These are phyloP conservation scores for Caerostris darwini DNA, from an alignment of 1,140 invertebrate species.

Conservation along the genomic window DNA sequence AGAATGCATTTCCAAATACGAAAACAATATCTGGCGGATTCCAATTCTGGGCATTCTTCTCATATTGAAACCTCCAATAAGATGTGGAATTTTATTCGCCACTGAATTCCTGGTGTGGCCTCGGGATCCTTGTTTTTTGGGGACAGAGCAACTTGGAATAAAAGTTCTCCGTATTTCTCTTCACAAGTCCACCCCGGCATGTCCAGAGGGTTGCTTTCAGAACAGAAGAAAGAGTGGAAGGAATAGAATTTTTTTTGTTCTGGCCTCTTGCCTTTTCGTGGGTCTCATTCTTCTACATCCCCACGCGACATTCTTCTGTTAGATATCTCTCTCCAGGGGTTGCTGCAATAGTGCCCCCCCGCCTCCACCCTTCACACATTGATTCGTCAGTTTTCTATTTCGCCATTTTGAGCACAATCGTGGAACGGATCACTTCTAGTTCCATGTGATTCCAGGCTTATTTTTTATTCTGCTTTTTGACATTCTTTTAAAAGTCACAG, in stretches of 20 bases:
- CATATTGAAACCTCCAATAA: conserved; percentile 45
- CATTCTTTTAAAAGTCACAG: too few relatives aligned
- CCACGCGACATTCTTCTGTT: conserved; percentile 9
- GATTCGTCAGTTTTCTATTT: background rate
- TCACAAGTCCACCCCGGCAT: background rate
- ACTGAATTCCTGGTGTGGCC: background rate
- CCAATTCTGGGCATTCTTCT: conserved; percentile 47
- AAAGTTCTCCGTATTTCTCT: background rate
- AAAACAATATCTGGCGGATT: conserved; percentile 53
- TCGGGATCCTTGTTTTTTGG: conserved; percentile 16
- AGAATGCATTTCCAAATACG: conserved; percentile 19
- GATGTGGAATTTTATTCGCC: conserved; percentile 44
- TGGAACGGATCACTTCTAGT: background rate
- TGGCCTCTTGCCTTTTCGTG: background rate
- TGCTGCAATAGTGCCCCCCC: background rate
- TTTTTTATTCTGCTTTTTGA: too few relatives aligned
- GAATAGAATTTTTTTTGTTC: background rate
- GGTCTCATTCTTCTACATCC: background rate
- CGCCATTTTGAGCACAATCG: conserved; percentile 20
- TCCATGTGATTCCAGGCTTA: too few relatives aligned
- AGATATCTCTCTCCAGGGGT: conserved; percentile 40
- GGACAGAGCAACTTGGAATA: background rate
- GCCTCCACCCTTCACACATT: background rate
- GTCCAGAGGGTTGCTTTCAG: background rate
- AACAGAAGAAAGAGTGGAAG: background rate